These are phyloP conservation scores for Athene cunicularia DNA, from an alignment of 2,113 vertebrate species.

Conservation along the genomic window DNA sequence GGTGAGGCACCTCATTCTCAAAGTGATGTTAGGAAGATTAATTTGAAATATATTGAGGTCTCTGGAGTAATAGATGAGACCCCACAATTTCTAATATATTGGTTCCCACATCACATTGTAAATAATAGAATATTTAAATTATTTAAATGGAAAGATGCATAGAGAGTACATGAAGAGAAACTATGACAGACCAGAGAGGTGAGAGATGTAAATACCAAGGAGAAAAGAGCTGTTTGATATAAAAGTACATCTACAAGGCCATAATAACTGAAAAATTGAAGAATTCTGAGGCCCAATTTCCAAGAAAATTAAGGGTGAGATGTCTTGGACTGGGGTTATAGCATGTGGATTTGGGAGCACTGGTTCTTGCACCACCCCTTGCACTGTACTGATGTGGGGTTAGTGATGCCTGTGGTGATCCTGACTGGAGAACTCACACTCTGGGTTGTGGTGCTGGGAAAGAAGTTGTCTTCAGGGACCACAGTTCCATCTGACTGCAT, in stretches of 20 bases:
- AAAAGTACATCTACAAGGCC: not conserved
- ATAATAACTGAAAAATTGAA: not conserved
- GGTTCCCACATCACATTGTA: not conserved
- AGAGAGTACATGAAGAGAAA: not conserved
- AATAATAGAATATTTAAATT: not conserved
- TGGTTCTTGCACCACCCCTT: not conserved
- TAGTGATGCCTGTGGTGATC: not conserved
- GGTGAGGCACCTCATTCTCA: not conserved
- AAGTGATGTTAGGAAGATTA: not conserved
- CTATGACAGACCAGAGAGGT: not conserved
- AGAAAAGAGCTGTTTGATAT: not conserved
- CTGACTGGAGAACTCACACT: not conserved
- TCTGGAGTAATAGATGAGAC: not conserved
- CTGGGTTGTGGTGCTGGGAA: not conserved
- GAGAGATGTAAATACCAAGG: not conserved
- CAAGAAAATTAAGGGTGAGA: not conserved
- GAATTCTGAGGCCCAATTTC: not conserved
- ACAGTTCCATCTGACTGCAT: not conserved
- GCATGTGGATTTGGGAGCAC: not conserved
- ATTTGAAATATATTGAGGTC: not conserved
- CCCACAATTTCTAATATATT: not conserved
- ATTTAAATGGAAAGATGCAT: not conserved
- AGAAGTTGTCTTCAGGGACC: not conserved
- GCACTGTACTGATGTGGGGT: fast-evolving
- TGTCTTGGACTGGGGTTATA: not conserved